Conservation (phyloP, 2,888 invertebrate species). For the Agriotes lineatus region DNA sequence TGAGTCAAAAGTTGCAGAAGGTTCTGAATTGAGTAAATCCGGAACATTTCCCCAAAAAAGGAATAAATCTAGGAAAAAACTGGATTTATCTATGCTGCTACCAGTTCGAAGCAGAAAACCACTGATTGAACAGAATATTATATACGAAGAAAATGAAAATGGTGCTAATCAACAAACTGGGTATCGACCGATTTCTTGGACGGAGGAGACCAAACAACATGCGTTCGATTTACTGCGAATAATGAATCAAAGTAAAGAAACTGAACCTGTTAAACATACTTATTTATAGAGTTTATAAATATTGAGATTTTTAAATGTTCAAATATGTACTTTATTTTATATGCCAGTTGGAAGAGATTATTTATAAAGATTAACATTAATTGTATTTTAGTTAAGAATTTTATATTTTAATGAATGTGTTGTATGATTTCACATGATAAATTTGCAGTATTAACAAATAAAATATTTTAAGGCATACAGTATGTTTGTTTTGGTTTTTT, state of each 20-base stretch:
- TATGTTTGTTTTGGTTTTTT: no score
- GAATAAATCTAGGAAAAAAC: slow-evolving; percentile 22
- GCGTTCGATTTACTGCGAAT: slow-evolving; percentile 62
- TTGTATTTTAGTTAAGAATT: no score
- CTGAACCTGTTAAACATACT: slow-evolving; percentile 57
- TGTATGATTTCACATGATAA: no score
- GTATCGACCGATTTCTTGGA: slow-evolving; percentile 57
- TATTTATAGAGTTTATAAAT: no score
- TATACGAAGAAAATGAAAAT: slow-evolving; percentile 7
- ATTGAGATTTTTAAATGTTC: no score
- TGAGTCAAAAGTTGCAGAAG: background rate
- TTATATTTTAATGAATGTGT: no score
- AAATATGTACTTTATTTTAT: no score
- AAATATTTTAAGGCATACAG: no score
- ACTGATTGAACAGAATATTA: slow-evolving; percentile 28
- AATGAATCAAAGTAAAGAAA: slow-evolving; percentile 56
- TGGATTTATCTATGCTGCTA: slow-evolving; percentile 24
- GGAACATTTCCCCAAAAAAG: background rate
- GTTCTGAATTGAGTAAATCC: background rate
- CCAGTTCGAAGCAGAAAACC: slow-evolving; percentile 22
- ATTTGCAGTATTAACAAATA: no score
- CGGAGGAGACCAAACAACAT: slow-evolving; percentile 61
- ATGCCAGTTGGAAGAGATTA: no score
- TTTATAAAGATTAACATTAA: no score
- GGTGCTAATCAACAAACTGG: slow-evolving; percentile 9